Evolutionary conservation across 1,140 invertebrate species (phyloP), one percentile per base, ranked within the genome.

Genomic region (Drosophila hydei): DNA sequence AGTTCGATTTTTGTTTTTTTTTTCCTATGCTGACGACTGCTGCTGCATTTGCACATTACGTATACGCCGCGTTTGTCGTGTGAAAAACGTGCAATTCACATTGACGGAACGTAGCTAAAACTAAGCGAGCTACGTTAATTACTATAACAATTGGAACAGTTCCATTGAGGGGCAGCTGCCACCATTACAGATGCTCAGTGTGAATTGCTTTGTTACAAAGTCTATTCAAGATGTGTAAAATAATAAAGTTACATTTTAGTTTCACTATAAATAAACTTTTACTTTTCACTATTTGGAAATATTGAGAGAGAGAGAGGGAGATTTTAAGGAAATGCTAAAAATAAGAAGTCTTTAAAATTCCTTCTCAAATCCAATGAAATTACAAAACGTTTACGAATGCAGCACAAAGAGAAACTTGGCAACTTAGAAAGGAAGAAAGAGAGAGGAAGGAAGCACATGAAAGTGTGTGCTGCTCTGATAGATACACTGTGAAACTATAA

Each of bases 51-150:
- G 18, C 58, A 73, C 58, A 43, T 70, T 61, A 52, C 51, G 67
- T 75, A 75, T 71, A 64, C 59, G 59, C 54, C 45, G 42, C 42
- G 43, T 61, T 30, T 40, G 38, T 7, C 18, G 45, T 71, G 72
- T 25, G 54, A 67, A 84, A 79, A 84, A 47, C 80, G 80, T 84
- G 79, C 63, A 50, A 47, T 40, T 52, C 72, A 23, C 23, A 61
- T 83, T 83, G 79, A 77, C 79, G 79, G 47, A 9, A 12, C 25
- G 8, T 19, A 63, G 75, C 61, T 55, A 87, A 87, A 83, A 88
- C 64, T 88, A 47, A 56, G 63, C 33, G 64, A 45, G 16, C 19
- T 4, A 55, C 63, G 78, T 74, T 87, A 87, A 87, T 88, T 88
- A 65, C 50, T 19, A 9, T 9, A 54, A 43, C 62, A 54, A 60